These are phyloP conservation scores for Chondrilla cf. caribensis DNA, from an alignment of 37 sponge, comb jelly and placozoan genomes.

Conservation along the genomic window DNA sequence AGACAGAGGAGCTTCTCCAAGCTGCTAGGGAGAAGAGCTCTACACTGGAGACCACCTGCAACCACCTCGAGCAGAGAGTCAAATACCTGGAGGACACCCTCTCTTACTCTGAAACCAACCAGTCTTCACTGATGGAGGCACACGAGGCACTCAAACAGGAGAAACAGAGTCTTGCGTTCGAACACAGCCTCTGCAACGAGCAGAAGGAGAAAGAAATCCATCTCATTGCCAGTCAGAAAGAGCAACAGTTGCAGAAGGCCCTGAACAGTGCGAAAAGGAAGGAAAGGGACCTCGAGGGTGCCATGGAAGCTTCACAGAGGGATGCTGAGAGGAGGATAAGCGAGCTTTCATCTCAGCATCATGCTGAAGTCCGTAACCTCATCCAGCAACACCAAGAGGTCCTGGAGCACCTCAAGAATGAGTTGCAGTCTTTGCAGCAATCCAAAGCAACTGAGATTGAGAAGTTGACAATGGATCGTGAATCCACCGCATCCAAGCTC, in stretches of 20 bases:
- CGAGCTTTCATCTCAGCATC: constrained; percentile 5
- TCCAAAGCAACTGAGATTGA: constrained; percentile 9
- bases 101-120: neutral
- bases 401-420: constrained; percentile 25
- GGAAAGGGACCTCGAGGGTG: constrained; percentile 16
- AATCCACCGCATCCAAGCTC: neutral
- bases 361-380: neutral
- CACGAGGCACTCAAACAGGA: constrained; percentile 46
- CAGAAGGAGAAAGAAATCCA: constrained; percentile 34
- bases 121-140: constrained; percentile 28
- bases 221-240: constrained; percentile 26
- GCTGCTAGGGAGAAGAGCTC: constrained; percentile 20
- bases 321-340: neutral
- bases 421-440: constrained; percentile 11
- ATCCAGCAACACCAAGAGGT: constrained; percentile 27
- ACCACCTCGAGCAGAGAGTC: constrained; percentile 27
- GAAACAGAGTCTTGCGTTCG: constrained; percentile 29
- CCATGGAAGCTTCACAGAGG: neutral
- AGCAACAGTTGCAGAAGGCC: constrained; percentile 30
- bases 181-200: constrained; percentile 7
- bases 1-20: constrained; percentile 23
- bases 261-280: constrained; percentile 7
- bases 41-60: constrained; percentile 12
- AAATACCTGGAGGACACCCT: constrained; percentile 21
- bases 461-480: constrained; percentile 9